phyloP scores from a whole-genome alignment of 1,140 invertebrate species.

The Spodoptera litura region DNA sequence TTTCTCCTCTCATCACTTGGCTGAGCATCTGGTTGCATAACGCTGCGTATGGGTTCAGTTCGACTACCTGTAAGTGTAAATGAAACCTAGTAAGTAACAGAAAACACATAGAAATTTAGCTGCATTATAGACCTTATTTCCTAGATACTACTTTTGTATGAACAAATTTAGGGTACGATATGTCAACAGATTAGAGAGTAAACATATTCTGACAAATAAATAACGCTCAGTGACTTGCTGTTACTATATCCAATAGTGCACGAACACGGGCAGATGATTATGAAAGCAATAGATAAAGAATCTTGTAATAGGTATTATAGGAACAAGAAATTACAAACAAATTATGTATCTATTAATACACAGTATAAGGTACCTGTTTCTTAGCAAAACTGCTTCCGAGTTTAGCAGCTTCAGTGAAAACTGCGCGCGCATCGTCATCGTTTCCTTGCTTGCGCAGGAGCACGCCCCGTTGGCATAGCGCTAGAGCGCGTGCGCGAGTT shows the following conservation, averaged over 20 bases:
- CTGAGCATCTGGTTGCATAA: slow-evolving; percentile 97
- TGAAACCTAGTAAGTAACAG: not conserved
- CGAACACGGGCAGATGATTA: no score
- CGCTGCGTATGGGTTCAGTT: slow-evolving; percentile 94
- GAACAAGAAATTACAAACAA: no score
- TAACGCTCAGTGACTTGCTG: no score
- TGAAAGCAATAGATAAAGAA: no score
- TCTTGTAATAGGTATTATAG: no score
- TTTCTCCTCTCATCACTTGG: slow-evolving; percentile 82
- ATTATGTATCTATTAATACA: no score
- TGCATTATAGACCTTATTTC: no score
- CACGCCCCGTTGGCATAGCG: slow-evolving; percentile 93
- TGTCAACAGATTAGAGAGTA: no score
- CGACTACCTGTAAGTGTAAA: slow-evolving; percentile 87
- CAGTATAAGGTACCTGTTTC: slow-evolving; percentile 85
- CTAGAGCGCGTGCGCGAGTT: slow-evolving; percentile 88
- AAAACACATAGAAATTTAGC: not conserved
- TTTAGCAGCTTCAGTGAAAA: slow-evolving; percentile 91
- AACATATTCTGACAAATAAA: no score
- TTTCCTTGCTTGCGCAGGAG: slow-evolving; percentile 87
- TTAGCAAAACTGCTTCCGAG: slow-evolving; percentile 94
- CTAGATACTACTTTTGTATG: no score
- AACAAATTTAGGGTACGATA: no score
- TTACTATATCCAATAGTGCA: no score
- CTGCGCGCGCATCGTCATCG: slow-evolving; percentile 88